Evolutionary conservation across 2,113 vertebrate species (phyloP), one percentile per base, ranked within the genome.

Genomic region (Upupa epops): DNA sequence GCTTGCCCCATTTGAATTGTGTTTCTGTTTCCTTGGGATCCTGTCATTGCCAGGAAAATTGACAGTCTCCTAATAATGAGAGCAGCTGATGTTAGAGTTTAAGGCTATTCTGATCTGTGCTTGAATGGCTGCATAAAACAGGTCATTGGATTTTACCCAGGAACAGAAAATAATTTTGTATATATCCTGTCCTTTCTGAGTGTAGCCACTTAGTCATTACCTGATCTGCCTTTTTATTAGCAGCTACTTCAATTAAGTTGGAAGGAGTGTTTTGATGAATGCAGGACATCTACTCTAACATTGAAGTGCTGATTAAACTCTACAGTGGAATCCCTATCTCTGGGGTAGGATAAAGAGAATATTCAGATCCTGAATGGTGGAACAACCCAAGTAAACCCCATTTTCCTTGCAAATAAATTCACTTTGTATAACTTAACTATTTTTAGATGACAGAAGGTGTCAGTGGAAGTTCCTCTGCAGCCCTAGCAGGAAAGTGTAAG

Each of bases 191-290:
- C 70, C 73, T 84, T 86, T 82, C 54, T 46, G 51, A 64, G 42
- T 1, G 1, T 26, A 59, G 40, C 40, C 40, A 42, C 46, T 75
- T 66, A 56, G 29, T 31, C 29, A 11, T 65, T 93, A 22, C 68
- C 77, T 75, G 61, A 88, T 92, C 56, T 86, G 56, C 69, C 32
- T 86, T 90, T 92, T 83, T 90, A 78, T 78, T 94, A 70, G 70
- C 78, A 84, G 51, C 29, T 28, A 20, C 59, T 86, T 89, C 77
- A 71, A 26, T 87, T 81, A 93, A 84, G 80, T 60, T 82, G 58
- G 73, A 60, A 81, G 60, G 73, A 61, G 31, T 28, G 17, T 78
- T 93, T 83, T 34, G 55, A 26, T 89, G 84, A 86, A 61, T 1
- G 2, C 3, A 65, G 22, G 74, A 32, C 66, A 89, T 72, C 63